Evolutionary conservation across 2,888 invertebrate genomes (phyloP).

Genomic region (Hesperia comma): DNA sequence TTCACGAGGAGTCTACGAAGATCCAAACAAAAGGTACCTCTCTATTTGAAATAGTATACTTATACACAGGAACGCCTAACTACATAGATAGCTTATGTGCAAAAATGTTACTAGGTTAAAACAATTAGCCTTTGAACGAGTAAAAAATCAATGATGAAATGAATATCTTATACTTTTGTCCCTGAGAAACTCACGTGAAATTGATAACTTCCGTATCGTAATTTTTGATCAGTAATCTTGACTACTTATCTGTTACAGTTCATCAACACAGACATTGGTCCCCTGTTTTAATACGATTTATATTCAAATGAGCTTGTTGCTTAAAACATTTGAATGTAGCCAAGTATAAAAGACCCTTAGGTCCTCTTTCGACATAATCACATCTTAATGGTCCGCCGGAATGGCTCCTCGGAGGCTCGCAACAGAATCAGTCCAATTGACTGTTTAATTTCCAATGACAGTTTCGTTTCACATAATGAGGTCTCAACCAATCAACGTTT

Average conservation of each 20-base stretch:
- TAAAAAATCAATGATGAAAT: too few relatives aligned
- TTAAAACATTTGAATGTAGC: conserved; percentile 9
- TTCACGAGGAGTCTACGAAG: too few relatives aligned
- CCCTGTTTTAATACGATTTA: conserved; percentile 1
- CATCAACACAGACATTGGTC: neutral
- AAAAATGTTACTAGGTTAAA: too few relatives aligned
- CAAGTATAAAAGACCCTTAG: conserved; percentile 10
- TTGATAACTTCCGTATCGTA: too few relatives aligned
- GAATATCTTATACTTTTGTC: too few relatives aligned
- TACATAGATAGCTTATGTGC: too few relatives aligned
- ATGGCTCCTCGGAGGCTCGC: conserved; percentile 38
- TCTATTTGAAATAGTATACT: too few relatives aligned
- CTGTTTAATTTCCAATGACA: conserved; percentile 37
- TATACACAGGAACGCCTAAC: too few relatives aligned
- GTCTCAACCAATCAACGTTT: conserved; percentile 27
- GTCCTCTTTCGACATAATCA: conserved; percentile 38
- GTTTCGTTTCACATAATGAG: conserved; percentile 29
- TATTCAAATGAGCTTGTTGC: conserved; percentile 17
- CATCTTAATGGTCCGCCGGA: conserved; percentile 40
- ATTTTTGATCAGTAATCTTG: too few relatives aligned
- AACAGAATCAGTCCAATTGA: conserved; percentile 30
- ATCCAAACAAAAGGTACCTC: too few relatives aligned
- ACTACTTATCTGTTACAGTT: neutral
- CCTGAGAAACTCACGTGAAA: too few relatives aligned
- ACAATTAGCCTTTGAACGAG: too few relatives aligned